Evolutionary conservation across 2,797 vertebrate species (phyloP).

Genomic region (Pagetopsis macropterus): DNA sequence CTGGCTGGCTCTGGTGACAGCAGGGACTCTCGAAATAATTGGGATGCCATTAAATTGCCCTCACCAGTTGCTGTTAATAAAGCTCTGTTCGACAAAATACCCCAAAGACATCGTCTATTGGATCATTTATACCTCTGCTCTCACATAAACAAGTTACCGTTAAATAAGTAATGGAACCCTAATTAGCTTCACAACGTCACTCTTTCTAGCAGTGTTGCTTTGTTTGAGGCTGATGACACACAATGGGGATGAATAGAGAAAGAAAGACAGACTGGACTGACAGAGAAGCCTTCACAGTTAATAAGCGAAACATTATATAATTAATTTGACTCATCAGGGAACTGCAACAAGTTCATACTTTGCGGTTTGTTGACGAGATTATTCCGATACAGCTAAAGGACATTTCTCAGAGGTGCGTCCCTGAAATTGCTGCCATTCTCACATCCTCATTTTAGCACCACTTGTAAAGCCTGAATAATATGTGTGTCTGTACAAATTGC

Average conservation of each 20-base stretch:
- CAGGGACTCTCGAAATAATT: slow-evolving; percentile 75
- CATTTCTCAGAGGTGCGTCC: slow-evolving; percentile 9
- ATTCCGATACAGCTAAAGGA: slow-evolving; percentile 21
- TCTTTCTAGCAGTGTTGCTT: slow-evolving; percentile 37
- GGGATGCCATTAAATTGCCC: slow-evolving; percentile 72
- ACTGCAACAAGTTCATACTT: slow-evolving; percentile 11
- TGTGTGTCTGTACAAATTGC: slow-evolving; percentile 30
- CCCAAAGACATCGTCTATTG: slow-evolving; percentile 72
- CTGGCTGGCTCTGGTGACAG: slow-evolving; percentile 60
- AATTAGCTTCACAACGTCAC: slow-evolving; percentile 68
- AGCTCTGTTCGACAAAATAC: slow-evolving; percentile 71
- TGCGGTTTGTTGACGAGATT: slow-evolving; percentile 29
- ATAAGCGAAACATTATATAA: slow-evolving; percentile 25
- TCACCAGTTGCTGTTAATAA: slow-evolving; percentile 76
- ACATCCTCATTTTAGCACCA: slow-evolving; percentile 29
- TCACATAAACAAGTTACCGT: slow-evolving; percentile 80
- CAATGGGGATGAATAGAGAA: slow-evolving; percentile 2
- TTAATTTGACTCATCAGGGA: slow-evolving; percentile 22
- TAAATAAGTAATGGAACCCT: slow-evolving; percentile 80
- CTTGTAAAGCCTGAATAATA: background rate
- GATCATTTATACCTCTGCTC: slow-evolving; percentile 78
- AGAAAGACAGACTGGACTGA: slow-evolving; percentile 5
- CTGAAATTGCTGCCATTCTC: slow-evolving; percentile 17
- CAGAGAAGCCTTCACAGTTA: slow-evolving; percentile 21
- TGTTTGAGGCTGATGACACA: slow-evolving; percentile 48